Base-by-base conservation (phyloP, 2,113 vertebrate genomes). In the Panurus biarmicus region DNA sequence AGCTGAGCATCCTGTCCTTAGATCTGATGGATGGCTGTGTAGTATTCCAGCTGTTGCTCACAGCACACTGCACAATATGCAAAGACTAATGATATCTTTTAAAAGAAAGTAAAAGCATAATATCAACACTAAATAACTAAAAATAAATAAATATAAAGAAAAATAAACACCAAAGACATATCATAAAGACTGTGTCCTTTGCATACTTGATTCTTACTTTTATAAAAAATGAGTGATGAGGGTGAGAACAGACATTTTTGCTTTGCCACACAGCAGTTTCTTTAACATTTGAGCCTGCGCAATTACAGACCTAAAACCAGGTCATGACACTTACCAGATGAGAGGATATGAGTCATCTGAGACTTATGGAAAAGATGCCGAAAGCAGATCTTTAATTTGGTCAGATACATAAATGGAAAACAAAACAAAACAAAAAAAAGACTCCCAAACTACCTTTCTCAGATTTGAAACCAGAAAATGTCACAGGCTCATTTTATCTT, bases 321-420 rank as follows among this genome's bases (percentile, higher is more conserved):
- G 65, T 67, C 3, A 0, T 77, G 69, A 45, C 75, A 57, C 50
- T 86, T 53, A 80, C 11, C 79, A 88, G 65, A 89, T 67, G 61
- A 89, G 47, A 92, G 60, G 85, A 90, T 88, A 73, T 92, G 90
- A 92, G 65, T 96, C 92, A 96, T 28, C 79, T 61, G 48, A 89
- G 56, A 48, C 38, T 66, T 90, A 73, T 1, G 83, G 90, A 95
- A 96, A 95, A 94, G 64, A 88, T 45, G 10, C 51, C 77, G 60
- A 96, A 83, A 86, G 31, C 35, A 85, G 75, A 71, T 70, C 47
- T 36, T 89, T 66, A 60, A 51, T 77, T 93, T 67, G 25, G 38
- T 84, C 72, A 90, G 40, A 95, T 5, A 18, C 24, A 92, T 15
- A 77, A 84, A 67, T 19, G 72, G 67, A 83, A 88, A 93, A 93